Base-by-base conservation (phyloP, 2,113 vertebrate species). In the Amia ocellicauda region DNA sequence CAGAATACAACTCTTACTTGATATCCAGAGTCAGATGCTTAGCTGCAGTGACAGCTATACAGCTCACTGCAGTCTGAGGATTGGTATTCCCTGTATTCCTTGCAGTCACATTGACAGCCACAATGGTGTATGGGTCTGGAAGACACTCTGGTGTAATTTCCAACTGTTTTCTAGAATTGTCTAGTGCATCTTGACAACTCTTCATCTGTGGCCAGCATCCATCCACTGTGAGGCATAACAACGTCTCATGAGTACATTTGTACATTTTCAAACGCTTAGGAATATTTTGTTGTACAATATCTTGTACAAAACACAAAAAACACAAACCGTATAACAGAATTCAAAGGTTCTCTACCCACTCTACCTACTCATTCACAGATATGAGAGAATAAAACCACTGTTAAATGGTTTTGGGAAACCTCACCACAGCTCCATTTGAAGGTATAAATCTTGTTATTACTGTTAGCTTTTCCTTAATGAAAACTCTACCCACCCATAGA, bases 351-450 rank as follows among this genome's bases (percentile, higher is more conserved):
- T n/a, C n/a, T n/a, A n/a, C n/a, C n/a, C n/a, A n/a, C n/a, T n/a
- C n/a, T n/a, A n/a, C n/a, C n/a, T n/a, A n/a, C n/a, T n/a, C n/a
- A n/a, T n/a, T n/a, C n/a, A n/a, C n/a, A n/a, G n/a, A n/a, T n/a
- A n/a, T n/a, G n/a, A n/a, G n/a, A n/a, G n/a, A n/a, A n/a, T n/a
- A n/a, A n/a, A n/a, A n/a, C n/a, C n/a, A n/a, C n/a, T n/a, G n/a
- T n/a, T n/a, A n/a, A n/a, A n/a, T n/a, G n/a, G n/a, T n/a, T n/a
- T n/a, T n/a, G n/a, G n/a, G n/a, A n/a, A n/a, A n/a, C n/a, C 85
- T 80, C 81, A 89, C 88, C 61, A 65, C 82, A 88, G 63, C 23
- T 60, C 88, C 88, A 89, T 58, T 69, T 60, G 77, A 78, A 81
- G 19, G 29, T 27, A 3, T 77, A 73, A 68, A n/a, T n/a, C n/a